Base-by-base conservation (phyloP, 2,888 invertebrate species). In the Mechanitis mazaeus region DNA sequence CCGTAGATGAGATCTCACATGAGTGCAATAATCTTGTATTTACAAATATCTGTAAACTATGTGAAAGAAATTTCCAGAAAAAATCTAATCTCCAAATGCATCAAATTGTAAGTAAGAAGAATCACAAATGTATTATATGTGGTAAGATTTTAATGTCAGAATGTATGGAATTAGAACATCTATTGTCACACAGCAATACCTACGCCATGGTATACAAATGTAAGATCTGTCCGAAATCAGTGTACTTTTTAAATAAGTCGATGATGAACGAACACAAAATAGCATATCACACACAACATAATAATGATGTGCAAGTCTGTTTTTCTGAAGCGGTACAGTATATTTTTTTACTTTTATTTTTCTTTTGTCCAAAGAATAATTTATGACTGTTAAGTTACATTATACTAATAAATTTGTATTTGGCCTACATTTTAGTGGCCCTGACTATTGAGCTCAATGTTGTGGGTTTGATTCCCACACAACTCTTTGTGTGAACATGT, bases 91-190 rank as follows among this genome's bases (percentile, higher is more conserved):
- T 68, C 0, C 33, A 68, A 0, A 1, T 67, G 0, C 84, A 84
- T 59, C 11, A 62, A 11, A 3, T 3, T 0, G 28, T 33, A 0
- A 53, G 61, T 0, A 33, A 56, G 0, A 20, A 28, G 0, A 2
- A 61, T 0, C 56, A 45, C 0, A 9, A 35, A 0, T 85, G 85
- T 58, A 57, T 55, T 0, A 5, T 80, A 0, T 85, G 85, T 12
- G 0, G 7, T 0, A 3, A 6, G 0, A 0, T 2, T 0, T 12
- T 84, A 0, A 0, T 0, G 0, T 66, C 57, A 1, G 47, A 60
- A 1, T 85, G 85, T 55, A 70, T 70, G 67, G 72, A 75, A 2
- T 59, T 65, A 0, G 64, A 72, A 0, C 85, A 85, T 66, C 62
- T 82, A 54, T 2, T 77, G 9, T 28, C 12, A 0, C 85, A 85